Evolutionary conservation across 92 coral and sea anemone genomes (phyloP).

Genomic region (Paramuricea clavata): DNA sequence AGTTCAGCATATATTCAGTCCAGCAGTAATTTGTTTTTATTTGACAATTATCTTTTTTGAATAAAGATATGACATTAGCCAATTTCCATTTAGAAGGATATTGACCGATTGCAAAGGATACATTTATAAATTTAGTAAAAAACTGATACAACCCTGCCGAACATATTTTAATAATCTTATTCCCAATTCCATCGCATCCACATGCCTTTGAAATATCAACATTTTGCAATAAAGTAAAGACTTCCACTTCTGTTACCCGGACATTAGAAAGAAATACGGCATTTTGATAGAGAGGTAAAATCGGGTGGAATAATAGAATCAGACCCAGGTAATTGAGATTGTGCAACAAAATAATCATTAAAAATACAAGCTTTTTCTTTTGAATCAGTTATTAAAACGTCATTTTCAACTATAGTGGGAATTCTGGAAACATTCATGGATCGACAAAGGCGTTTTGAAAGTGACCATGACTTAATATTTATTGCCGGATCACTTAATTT

Average conservation of each 20-base stretch:
- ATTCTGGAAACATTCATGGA: background rate
- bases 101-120: slow-evolving; percentile 15
- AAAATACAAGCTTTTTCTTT: slow-evolving; percentile 20
- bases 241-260: no score
- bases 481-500: no score
- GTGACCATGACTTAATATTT: slow-evolving; percentile 21
- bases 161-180: background rate
- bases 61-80: slow-evolving; percentile 33
- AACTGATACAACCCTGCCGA: background rate
- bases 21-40: slow-evolving; percentile 38
- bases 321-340: background rate
- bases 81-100: slow-evolving; percentile 27
- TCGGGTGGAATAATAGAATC: no score
- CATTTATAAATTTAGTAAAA: slow-evolving; percentile 24
- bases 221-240: no score
- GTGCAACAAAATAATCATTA: slow-evolving; percentile 23
- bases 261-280: no score
- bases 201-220: background rate
- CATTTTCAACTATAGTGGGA: background rate
- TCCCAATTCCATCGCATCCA: background rate
- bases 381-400: background rate
- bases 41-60: slow-evolving; percentile 37
- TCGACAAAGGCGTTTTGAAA: slow-evolving; percentile 16
- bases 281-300: no score
- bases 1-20: background rate